These are phyloP conservation scores for Eretmochelys imbricata DNA, from an alignment of 2,113 vertebrate genomes.

Conservation along the genomic window DNA sequence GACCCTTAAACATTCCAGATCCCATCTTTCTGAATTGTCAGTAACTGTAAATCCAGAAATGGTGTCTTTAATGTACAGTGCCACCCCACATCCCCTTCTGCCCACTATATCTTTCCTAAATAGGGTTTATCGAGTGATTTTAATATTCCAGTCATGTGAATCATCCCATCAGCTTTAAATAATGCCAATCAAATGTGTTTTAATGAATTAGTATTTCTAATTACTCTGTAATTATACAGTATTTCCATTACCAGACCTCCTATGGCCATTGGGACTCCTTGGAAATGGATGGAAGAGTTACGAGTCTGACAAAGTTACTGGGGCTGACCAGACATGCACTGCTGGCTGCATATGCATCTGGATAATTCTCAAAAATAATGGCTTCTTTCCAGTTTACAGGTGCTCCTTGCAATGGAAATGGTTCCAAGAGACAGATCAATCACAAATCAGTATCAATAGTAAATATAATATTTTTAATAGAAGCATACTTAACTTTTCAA, in stretches of 20 bases:
- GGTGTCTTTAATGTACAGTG: not conserved
- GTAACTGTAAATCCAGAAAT: not conserved
- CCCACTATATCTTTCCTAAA: not conserved
- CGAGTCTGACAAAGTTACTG: not conserved
- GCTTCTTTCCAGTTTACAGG: accelerated
- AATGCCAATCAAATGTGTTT: not conserved
- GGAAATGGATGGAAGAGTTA: not conserved
- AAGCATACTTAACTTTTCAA: not conserved
- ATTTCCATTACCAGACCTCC: not conserved
- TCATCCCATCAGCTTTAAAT: constrained; percentile 22
- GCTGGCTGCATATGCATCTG: not conserved
- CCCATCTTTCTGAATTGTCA: no score
- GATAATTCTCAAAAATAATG: not conserved
- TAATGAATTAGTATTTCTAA: not conserved
- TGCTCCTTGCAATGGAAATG: not conserved
- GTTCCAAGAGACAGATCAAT: not conserved
- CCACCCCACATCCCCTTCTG: not conserved
- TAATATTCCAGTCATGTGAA: constrained; percentile 21
- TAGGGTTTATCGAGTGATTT: constrained; percentile 8
- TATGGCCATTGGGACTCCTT: not conserved
- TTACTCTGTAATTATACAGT: not conserved
- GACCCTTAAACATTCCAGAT: no score
- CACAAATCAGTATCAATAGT: not conserved
- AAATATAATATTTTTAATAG: not conserved
- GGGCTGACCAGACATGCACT: no score